Evolutionary conservation across 2,888 invertebrate species (phyloP).

Genomic region (Platerodrilus igneus): DNA sequence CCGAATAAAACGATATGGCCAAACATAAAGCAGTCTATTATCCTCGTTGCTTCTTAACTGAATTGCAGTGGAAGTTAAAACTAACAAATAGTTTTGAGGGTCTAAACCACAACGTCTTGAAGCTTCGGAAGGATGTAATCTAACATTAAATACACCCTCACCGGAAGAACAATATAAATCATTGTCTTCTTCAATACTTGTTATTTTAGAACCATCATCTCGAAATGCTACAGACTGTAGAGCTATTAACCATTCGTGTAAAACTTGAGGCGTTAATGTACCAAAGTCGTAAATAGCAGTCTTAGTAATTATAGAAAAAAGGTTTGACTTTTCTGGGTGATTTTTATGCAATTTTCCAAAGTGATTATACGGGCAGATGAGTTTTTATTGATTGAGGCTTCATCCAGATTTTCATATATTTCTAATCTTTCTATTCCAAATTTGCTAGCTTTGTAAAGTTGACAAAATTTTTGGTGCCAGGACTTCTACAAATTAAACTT

Average conservation of each 20-base stretch:
- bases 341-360: constrained; percentile 83
- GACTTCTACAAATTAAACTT: constrained; percentile 63
- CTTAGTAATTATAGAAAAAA: constrained; percentile 68
- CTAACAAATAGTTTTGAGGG: constrained; percentile 62
- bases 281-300: constrained; percentile 57
- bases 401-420: constrained; percentile 77
- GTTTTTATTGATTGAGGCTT: constrained; percentile 54
- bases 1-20: constrained; percentile 81
- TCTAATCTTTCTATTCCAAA: constrained; percentile 82
- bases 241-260: constrained; percentile 72
- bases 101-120: constrained; percentile 72
- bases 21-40: constrained; percentile 64
- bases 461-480: constrained; percentile 74
- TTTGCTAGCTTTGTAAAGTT: constrained; percentile 76
- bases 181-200: constrained; percentile 76
- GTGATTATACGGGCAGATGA: constrained; percentile 71
- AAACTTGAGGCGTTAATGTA: constrained; percentile 64
- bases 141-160: constrained; percentile 73
- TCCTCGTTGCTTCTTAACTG: constrained; percentile 66
- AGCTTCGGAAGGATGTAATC: constrained; percentile 72
- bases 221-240: constrained; percentile 79
- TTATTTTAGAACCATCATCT: constrained; percentile 53
- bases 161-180: constrained; percentile 84
- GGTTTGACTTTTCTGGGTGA: constrained; percentile 59
- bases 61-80: constrained; percentile 70